Evolutionary conservation across 2,797 vertebrate genomes (phyloP).

Genomic region (Tenualosa thibaudeaui): DNA sequence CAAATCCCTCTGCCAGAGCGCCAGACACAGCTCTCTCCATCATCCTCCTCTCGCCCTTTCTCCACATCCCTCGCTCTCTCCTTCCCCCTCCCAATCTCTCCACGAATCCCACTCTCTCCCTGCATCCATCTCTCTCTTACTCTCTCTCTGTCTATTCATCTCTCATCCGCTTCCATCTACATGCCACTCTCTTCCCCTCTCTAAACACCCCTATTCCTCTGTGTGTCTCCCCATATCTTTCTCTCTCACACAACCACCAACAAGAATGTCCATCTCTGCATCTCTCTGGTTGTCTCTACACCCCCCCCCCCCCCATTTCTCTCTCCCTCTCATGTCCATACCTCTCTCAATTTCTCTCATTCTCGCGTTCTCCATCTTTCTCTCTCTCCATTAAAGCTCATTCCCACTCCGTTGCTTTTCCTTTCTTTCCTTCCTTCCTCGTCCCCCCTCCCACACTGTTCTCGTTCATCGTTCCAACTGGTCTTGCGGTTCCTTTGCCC

Average conservation of each 20-base stretch:
- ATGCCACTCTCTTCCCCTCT: background rate
- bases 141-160: slow-evolving; percentile 21
- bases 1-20: slow-evolving; percentile 80
- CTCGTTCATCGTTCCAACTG: slow-evolving; percentile 42
- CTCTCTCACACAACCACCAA: slow-evolving; percentile 27
- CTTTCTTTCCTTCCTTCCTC: background rate
- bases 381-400: background rate
- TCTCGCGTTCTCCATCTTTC: background rate
- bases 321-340: too few species aligned
- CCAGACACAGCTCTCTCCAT: slow-evolving; percentile 56
- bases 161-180: background rate
- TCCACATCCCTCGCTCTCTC: slow-evolving; percentile 39
- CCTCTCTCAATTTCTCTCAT: background rate
- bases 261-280: slow-evolving; percentile 15
- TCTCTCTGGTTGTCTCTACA: slow-evolving; percentile 52
- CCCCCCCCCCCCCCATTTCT: background rate
- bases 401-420: background rate
- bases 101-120: background rate
- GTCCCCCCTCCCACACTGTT: background rate
- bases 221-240: slow-evolving; percentile 50
- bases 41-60: background rate
- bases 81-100: background rate
- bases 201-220: slow-evolving; percentile 51
- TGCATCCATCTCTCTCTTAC: slow-evolving; percentile 23
- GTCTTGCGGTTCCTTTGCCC: slow-evolving; percentile 52